phyloP scores from a whole-genome alignment of 2,113 vertebrate genomes.

The human (Homo sapiens) region GRCh38 chrX:85922501-85923000 shows the following conservation, averaged over 20 bases:
- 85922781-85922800: not conserved
- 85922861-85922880: not conserved
- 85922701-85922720: not conserved
- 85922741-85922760: not conserved
- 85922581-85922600: not conserved
- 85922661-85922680: not conserved
- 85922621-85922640: not conserved
- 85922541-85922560: not conserved
- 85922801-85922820: not conserved
- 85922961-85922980: not conserved
- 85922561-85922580: slow-evolving; percentile 2
- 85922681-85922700: not conserved
- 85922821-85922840: not conserved
- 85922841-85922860: not conserved
- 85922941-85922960: not conserved
- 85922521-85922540: not conserved
- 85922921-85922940: not conserved
- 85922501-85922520: not conserved
- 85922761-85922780: not conserved
- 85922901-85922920: not conserved
- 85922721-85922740: not conserved
- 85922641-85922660: not conserved
- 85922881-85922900: not conserved
- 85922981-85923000: not conserved
- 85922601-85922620: not conserved